These are phyloP conservation scores for Falco columbarius DNA, from an alignment of 2,797 vertebrate species.

Conservation along the genomic window DNA sequence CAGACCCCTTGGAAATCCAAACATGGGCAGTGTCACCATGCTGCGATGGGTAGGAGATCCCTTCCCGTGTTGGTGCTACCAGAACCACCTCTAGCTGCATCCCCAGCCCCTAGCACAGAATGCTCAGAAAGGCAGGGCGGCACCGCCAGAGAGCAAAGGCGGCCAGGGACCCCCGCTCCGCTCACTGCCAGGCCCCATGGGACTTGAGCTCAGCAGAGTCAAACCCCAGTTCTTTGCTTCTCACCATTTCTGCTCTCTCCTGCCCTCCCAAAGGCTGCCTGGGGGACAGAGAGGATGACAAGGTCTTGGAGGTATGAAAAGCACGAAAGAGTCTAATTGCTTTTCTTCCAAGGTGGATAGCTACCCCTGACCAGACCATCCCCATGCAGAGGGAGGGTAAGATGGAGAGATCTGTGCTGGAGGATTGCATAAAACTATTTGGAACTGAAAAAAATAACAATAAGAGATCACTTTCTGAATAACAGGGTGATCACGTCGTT, in stretches of 20 bases:
- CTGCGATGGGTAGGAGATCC: background rate
- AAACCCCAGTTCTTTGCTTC: background rate
- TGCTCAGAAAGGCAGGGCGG: accelerated
- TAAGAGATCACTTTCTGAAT: background rate
- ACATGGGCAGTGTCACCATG: background rate
- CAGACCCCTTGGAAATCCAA: background rate
- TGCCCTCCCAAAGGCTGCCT: background rate
- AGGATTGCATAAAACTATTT: background rate
- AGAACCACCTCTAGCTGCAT: background rate
- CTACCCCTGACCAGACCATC: background rate
- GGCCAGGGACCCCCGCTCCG: background rate
- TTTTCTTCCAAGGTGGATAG: background rate
- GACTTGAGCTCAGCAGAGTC: background rate
- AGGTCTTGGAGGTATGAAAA: background rate
- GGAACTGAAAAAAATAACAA: background rate
- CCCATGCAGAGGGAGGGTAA: background rate
- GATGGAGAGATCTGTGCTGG: background rate
- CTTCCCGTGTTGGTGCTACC: background rate
- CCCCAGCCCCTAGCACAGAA: background rate
- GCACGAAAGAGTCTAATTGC: background rate
- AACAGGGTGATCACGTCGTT: background rate
- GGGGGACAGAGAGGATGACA: background rate
- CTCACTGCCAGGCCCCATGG: accelerated
- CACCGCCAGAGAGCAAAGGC: background rate
- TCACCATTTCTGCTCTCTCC: background rate